phyloP scores from a whole-genome alignment of 1,140 invertebrate species.

The Rhagoletis zephyria region DNA sequence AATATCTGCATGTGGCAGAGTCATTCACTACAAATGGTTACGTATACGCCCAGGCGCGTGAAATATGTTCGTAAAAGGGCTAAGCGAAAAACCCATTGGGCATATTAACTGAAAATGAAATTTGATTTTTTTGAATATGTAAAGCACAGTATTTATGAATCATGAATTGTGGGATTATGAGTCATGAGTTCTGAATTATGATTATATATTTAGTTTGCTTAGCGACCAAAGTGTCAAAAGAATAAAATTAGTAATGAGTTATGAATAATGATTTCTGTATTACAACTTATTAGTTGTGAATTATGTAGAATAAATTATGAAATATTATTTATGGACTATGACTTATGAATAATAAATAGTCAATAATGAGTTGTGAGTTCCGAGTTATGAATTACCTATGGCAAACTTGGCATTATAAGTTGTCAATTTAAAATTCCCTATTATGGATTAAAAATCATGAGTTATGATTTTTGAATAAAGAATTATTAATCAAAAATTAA shows the following conservation, averaged over 20 bases:
- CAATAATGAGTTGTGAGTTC: no score
- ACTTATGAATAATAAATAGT: background rate
- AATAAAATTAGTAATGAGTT: background rate
- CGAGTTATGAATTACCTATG: background rate
- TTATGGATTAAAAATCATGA: background rate
- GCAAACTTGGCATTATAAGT: background rate
- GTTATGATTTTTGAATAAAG: background rate
- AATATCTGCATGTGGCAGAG: constrained; percentile 49
- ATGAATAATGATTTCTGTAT: background rate
- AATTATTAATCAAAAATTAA: background rate
- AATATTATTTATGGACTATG: no score
- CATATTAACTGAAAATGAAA: background rate
- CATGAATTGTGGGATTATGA: background rate
- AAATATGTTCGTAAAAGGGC: background rate
- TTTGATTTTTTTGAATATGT: no score
- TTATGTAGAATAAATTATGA: no score
- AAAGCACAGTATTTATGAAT: no score
- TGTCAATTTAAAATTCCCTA: background rate
- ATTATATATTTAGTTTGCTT: background rate
- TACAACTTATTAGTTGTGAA: background rate
- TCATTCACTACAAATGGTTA: constrained; percentile 25
- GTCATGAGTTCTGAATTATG: background rate
- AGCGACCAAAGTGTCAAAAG: background rate
- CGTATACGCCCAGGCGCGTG: background rate
- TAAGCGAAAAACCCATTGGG: background rate